Base-by-base conservation (phyloP, 2,888 invertebrate species). In the Drosophila lutescens region DNA sequence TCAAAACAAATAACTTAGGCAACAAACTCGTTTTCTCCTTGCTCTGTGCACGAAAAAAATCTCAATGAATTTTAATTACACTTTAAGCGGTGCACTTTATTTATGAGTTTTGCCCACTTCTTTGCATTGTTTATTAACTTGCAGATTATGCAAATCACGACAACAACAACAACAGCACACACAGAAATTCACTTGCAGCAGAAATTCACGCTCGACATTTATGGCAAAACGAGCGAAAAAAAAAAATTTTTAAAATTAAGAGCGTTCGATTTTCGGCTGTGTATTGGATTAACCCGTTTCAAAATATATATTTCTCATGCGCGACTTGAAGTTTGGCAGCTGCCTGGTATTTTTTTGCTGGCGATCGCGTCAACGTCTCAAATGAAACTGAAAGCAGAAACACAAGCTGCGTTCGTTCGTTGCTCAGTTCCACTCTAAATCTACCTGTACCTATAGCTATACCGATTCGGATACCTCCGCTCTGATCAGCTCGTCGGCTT, bases 341-440 rank as follows among this genome's bases (percentile, higher is more conserved):
- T 40, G 62, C 17, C 20, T 32, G 9, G 1, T 30, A 6, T 26
- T 32, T 47, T 61, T 62, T 74, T 66, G 86, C 88, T 83, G 84
- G 88, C 84, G 81, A 55, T 62, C 88, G 87, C 88, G 86, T 80
- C 89, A 81, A 90, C 89, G 91, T 89, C 89, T 91, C 86, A 91
- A 92, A 91, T 90, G 92, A 92, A 92, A 92, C 92, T 92, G 92
- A 92, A 92, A 92, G 91, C 91, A 80, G 76, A 78, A 74, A 76
- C 88, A 77, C 78, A 79, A 80, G 79, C 76, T 61, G 74, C 80
- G 61, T 68, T 30, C 79, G 57, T 60, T 73, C 78, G 63, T n/a
- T 46, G 51, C 68, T 69, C 43, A 58, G 32, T 59, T 41, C 34
- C 30, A 43, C 40, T 34, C 34, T 12, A 34, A 12, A 34, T 12